A percentile compares a stretch with the other conserved stretches of the same genome.
phyloP scores from a whole-genome alignment of 2,113 vertebrate species.

The Psittacula cyanocephala region DNA sequence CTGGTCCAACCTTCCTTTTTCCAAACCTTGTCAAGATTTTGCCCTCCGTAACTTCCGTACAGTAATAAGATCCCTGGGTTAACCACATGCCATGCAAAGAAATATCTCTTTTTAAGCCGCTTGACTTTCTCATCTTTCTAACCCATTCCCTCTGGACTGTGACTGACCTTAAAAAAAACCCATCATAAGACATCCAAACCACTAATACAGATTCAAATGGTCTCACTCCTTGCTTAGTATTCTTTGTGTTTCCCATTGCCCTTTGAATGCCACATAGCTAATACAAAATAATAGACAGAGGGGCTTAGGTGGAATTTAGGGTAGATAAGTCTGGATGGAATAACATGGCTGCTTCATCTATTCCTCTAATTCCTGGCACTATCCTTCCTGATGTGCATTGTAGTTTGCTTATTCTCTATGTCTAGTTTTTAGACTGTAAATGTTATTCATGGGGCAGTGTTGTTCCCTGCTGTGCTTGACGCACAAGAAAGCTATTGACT shows the following conservation, averaged over 20 bases:
- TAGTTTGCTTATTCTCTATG: not conserved
- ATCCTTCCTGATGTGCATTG: rapidly evolving
- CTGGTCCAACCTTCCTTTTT: not conserved
- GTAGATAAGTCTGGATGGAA: not conserved
- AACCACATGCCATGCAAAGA: not conserved
- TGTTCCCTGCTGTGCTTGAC: not conserved
- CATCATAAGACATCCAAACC: not conserved
- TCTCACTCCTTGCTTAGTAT: not conserved
- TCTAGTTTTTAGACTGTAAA: not conserved
- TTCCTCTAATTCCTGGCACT: not conserved
- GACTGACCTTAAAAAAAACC: not conserved
- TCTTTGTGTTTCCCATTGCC: not conserved
- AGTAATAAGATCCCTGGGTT: not conserved
- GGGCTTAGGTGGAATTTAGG: not conserved
- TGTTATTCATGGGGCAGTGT: not conserved
- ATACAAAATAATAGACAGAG: not conserved
- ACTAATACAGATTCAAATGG: not conserved
- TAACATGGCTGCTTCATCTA: not conserved
- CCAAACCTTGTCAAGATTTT: not conserved
- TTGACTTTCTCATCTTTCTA: not conserved
- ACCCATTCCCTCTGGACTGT: not conserved
- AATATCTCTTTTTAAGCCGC: not conserved
- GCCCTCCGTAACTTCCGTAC: not conserved
- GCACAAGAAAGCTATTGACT: not conserved
- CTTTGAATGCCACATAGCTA: not conserved